These are phyloP conservation scores for Platycheirus rosarum DNA, from an alignment of 2,888 invertebrate species.

Conservation along the genomic window DNA sequence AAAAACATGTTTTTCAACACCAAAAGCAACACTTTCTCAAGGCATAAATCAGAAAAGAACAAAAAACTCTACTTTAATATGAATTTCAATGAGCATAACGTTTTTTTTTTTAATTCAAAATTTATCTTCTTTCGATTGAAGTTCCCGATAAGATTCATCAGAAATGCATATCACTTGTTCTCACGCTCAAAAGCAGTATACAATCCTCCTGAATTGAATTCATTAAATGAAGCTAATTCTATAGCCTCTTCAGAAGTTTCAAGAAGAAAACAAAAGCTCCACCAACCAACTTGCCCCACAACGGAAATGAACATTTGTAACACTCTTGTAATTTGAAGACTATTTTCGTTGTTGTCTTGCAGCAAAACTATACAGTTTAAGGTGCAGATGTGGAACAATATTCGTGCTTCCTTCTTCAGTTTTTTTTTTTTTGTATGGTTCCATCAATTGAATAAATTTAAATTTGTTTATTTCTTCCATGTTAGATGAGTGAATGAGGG, in stretches of 20 bases:
- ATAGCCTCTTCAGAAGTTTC: background rate
- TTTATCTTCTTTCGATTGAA: slow-evolving; percentile 4
- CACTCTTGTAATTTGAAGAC: slow-evolving; percentile 24
- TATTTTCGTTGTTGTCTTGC: slow-evolving; percentile 16
- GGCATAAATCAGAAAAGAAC: background rate
- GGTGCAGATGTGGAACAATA: slow-evolving; percentile 37
- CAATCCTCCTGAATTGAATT: slow-evolving; percentile 27
- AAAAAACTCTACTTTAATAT: background rate
- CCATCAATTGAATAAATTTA: slow-evolving; percentile 68
- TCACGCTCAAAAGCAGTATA: background rate
- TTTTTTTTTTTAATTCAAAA: background rate
- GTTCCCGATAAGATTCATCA: background rate
- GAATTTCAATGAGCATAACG: background rate
- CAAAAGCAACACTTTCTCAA: too few relatives aligned
- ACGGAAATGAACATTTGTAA: slow-evolving; percentile 30
- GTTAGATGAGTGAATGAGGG: background rate
- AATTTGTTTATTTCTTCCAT: slow-evolving; percentile 40
- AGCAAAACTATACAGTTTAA: slow-evolving; percentile 27
- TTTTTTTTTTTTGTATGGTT: background rate
- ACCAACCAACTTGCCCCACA: background rate
- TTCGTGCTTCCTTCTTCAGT: slow-evolving; percentile 11
- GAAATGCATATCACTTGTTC: slow-evolving; percentile 1
- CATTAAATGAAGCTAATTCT: slow-evolving; percentile 36
- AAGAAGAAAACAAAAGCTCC: background rate
- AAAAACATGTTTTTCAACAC: too few relatives aligned